Base-by-base conservation (phyloP, 2,797 vertebrate species). In the Pseudomugil gertrudae region DNA sequence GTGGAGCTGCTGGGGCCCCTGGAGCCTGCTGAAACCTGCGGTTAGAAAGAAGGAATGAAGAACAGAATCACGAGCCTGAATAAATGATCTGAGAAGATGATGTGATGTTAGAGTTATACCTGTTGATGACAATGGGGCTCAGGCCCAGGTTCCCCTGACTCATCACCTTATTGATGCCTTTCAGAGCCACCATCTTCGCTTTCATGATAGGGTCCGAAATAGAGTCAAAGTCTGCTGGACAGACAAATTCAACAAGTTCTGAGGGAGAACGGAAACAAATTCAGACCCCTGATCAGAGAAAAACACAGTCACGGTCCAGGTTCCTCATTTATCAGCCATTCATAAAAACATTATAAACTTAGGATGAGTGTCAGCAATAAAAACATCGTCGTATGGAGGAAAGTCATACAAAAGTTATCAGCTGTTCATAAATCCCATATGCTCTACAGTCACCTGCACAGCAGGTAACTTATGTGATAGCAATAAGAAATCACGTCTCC, bases 111-210 rank as follows among this genome's bases (percentile, higher is more conserved):
- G 43, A 43, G 0, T 15, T 56, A 0, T 72, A 98, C 97, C 97
- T 96, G 94, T 95, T 97, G 92, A 97, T 95, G 52, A 93, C 95
- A 81, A 97, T 94, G 3, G 96, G 94, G 30, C 94, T 92, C 81
- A 97, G 95, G 19, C 94, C 94, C 91, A 99, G 92, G 66, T 85
- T 96, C 69, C 92, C 95, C 77, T 99, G 97, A 4, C 93, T 95
- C 97, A 99, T 98, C 40, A 99, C 97, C 92, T 98, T 98, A 89
- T 99, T 99, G 88, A 99, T 99, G 48, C 98, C 98, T 83, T 99
- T 98, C 32, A 99, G 93, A 66, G 97, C 98, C 57, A 99, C 96
- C 96, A 99, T 99, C 92, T 99, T 99, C 27, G 98, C 98, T 86
- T 98, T 99, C 97, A 98, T 98, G 84, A 99, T 99, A 23, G 98